Percentiles rank a stretch among this genome's conserved stretches.
phyloP scores from a whole-genome alignment of 2,113 vertebrate genomes.

The Perognathus longimembris region DNA sequence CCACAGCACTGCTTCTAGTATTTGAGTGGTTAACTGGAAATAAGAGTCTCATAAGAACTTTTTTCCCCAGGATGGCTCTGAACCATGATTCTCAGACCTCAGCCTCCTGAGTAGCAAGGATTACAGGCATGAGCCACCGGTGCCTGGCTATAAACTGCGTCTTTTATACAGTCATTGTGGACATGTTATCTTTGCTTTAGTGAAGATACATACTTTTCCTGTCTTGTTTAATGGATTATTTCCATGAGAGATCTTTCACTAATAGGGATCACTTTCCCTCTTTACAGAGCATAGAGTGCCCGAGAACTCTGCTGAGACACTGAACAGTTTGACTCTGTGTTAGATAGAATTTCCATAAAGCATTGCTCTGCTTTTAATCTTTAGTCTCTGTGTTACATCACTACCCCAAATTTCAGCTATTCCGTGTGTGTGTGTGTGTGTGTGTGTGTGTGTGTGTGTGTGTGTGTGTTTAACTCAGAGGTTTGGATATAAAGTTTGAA shows the following conservation, averaged over 20 bases:
- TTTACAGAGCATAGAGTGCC: background rate
- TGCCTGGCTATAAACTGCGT: background rate
- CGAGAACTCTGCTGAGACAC: background rate
- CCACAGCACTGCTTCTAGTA: too few relatives aligned
- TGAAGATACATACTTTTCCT: background rate
- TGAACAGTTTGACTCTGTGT: accelerated
- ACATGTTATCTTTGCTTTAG: background rate
- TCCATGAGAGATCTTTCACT: background rate
- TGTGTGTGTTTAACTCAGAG: background rate
- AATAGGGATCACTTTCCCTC: background rate
- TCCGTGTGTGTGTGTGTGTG: too few relatives aligned
- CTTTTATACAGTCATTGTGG: background rate
- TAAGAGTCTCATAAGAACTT: too few relatives aligned
- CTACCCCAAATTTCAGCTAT: background rate
- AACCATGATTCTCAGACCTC: too few relatives aligned
- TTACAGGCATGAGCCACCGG: too few relatives aligned
- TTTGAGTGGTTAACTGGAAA: too few relatives aligned
- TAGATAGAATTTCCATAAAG: background rate
- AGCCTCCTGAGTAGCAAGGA: too few relatives aligned
- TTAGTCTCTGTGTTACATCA: background rate
- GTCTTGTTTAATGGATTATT: background rate
- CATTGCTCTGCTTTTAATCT: background rate
- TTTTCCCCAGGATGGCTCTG: too few relatives aligned
- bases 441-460: too few relatives aligned
- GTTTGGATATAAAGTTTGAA: background rate